Evolutionary conservation across 2,113 vertebrate genomes (phyloP).

Genomic region (Chloebia gouldiae): DNA sequence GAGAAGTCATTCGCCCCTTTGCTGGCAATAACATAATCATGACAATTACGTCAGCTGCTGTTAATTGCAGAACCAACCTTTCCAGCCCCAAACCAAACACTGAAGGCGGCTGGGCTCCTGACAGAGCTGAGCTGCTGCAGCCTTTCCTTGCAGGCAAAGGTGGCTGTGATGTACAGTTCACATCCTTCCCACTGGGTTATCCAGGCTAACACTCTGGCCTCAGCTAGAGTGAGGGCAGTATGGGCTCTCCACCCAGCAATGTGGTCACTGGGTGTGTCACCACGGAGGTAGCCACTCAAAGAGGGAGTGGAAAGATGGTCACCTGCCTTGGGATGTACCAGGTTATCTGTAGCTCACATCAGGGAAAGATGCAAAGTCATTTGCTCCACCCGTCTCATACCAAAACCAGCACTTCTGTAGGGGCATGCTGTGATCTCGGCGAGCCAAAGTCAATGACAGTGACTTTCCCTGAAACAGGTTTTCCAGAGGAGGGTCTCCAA

Average conservation of each 20-base stretch:
- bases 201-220: background rate
- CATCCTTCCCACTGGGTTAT: background rate
- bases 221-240: background rate
- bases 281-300: accelerated
- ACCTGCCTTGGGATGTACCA: background rate
- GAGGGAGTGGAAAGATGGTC: background rate
- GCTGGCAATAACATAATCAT: background rate
- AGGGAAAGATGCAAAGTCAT: background rate
- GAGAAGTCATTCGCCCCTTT: background rate
- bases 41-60: background rate
- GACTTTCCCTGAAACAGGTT: background rate
- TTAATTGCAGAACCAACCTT: background rate
- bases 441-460: background rate
- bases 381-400: background rate
- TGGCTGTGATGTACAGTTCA: background rate
- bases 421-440: background rate
- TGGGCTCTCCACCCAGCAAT: accelerated
- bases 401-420: background rate
- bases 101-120: background rate
- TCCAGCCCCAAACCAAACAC: background rate
- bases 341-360: background rate
- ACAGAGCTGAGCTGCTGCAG: background rate
- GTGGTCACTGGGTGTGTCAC: background rate
- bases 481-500: background rate
- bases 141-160: background rate